A percentile compares a stretch with the other conserved stretches of the same genome.
Evolutionary conservation across 2,113 vertebrate species (phyloP).

Genomic region (Microcebus lehilahytsara): DNA sequence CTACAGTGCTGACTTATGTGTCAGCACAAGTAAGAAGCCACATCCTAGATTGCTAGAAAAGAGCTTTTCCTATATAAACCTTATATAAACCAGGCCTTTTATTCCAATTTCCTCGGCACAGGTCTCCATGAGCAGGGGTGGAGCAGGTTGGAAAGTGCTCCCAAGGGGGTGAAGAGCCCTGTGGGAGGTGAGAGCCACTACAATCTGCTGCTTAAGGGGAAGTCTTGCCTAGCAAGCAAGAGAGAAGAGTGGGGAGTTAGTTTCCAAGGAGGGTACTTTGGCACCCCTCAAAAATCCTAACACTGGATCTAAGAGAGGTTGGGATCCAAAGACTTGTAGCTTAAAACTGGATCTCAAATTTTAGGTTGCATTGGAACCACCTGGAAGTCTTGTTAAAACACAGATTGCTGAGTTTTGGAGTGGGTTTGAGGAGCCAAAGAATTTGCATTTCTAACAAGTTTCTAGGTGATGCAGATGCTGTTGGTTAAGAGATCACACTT

Average conservation of each 20-base stretch:
- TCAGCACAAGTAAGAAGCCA: not conserved
- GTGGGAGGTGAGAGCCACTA: not conserved
- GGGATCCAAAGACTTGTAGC: not conserved
- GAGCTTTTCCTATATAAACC: not conserved
- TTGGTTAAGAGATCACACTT: not conserved
- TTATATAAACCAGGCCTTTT: not conserved
- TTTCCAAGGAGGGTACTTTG: not conserved
- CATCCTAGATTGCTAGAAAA: not conserved
- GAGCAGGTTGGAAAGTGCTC: not conserved
- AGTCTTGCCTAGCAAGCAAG: not conserved
- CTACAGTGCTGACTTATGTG: too few relatives aligned
- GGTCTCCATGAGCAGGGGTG: rapidly evolving
- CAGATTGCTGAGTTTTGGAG: not conserved
- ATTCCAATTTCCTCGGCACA: not conserved
- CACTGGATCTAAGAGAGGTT: not conserved
- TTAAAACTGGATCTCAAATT: not conserved
- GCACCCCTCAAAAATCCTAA: not conserved
- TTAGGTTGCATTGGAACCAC: not conserved
- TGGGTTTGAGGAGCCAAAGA: not conserved
- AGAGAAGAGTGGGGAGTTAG: not conserved
- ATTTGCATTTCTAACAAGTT: not conserved
- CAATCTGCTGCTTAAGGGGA: not conserved
- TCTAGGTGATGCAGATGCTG: not conserved
- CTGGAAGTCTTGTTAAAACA: not conserved
- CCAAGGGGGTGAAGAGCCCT: rapidly evolving